Base-by-base conservation (phyloP, 2,888 invertebrate species). In the Apamea anceps region DNA sequence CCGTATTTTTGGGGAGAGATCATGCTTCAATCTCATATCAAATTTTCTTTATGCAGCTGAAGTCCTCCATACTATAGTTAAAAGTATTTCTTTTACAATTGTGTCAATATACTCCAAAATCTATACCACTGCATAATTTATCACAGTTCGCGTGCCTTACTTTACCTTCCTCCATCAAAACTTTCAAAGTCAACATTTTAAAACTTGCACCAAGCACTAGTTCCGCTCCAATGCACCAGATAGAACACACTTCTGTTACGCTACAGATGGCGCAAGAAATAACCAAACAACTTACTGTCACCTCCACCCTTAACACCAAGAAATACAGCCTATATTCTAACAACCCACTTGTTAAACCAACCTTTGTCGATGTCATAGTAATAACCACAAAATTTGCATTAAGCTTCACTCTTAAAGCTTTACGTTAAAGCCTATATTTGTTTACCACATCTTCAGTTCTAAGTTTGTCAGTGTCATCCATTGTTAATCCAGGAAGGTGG, bases 181-280 rank as follows among this genome's bases (percentile, higher is more conserved):
- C 37, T 85, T 85, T 37, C 13, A 63, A 77, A 73, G 68, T 48
- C 65, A 65, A 76, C 48, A 51, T 85, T 77, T 79, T 70, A 72
- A 78, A 79, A 89, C 85, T 89, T 87, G 82, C 15, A 85, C 90
- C 87, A 80, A 13, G 13, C 70, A 1, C 70, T n/a, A 85, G 92
- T 93, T 92, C 89, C 93, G 92, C 92, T 79, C 86, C 88, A 92
- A 83, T 87, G 91, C 91, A 88, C 88, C 87, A 88, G 90, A 90
- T 90, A 89, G 90, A 91, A 84, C 87, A 80, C 80, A 88, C 88
- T 87, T 92, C 88, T 82, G 91, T 92, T 90, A 91, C 92, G 92
- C 90, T 89, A 90, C 90, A 89, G 85, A 91, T 91, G 87, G 85
- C 79, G 75, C 84, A 89, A 90, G 83, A 90, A 87, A 74, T 54